Conservation (phyloP, 2,888 invertebrate species). For the Polyommatus iphigenia region DNA sequence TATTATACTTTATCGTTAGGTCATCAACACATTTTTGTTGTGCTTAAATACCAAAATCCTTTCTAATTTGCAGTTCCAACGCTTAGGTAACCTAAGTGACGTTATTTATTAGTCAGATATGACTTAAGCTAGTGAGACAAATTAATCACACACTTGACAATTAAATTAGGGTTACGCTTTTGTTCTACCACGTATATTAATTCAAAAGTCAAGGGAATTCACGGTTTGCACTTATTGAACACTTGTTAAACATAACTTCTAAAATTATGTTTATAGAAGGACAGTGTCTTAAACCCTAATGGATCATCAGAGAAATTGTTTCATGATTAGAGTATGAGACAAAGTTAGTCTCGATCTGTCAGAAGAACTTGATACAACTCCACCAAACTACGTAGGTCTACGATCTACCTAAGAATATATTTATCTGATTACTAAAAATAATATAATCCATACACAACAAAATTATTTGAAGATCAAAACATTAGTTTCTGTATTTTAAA, state of each 20-base stretch:
- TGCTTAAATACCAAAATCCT: conserved; percentile 28
- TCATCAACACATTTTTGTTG: conserved; percentile 31
- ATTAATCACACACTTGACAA: conserved; percentile 16
- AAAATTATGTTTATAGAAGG: too few species aligned
- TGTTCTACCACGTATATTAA: background rate
- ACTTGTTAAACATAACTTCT: background rate
- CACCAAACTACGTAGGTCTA: background rate
- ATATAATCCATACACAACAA: background rate
- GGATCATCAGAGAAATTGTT: background rate
- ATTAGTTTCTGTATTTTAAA: background rate
- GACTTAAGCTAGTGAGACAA: conserved; percentile 23
- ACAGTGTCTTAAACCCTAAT: background rate
- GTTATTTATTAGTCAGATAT: conserved; percentile 53
- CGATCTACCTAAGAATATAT: too few species aligned
- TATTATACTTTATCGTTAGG: conserved; percentile 29
- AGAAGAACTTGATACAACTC: background rate
- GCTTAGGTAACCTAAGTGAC: conserved; percentile 40
- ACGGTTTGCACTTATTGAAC: too few species aligned
- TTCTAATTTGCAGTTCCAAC: conserved; percentile 29
- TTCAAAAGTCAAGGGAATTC: background rate
- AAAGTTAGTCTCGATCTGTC: background rate
- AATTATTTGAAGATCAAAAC: background rate
- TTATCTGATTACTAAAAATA: background rate
- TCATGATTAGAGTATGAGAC: background rate
- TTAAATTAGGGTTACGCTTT: background rate